Base-by-base conservation (phyloP, 2,797 vertebrate genomes). In the Perdix hodgsoniae region DNA sequence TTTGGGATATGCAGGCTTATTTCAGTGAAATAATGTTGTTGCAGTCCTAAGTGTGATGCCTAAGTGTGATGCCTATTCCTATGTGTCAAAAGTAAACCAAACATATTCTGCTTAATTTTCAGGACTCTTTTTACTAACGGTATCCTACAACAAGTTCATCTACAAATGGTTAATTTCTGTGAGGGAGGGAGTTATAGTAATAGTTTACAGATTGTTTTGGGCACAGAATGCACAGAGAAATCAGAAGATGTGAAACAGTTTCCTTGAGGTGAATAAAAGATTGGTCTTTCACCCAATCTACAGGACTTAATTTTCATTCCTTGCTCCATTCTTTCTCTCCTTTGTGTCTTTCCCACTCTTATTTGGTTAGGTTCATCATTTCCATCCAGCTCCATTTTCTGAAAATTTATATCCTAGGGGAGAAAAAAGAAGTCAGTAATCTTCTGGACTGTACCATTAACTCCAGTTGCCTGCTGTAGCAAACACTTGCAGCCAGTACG, bases 301-400 rank as follows among this genome's bases (percentile, higher is more conserved):
- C 49, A 50, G 5, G 1, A 67, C 40, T 81, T 78, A 12, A 5
- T 76, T 61, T 69, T 67, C 47, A 66, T 87, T 91, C 66, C 60
- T 88, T 81, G 39, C 37, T 89, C 27, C 50, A 89, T 85, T 67
- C 67, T 81, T 88, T 66, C 39, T 75, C 29, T 85, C 42, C 39
- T 81, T 66, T 57, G 3, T 6, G 22, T 91, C 75, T 93, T 94
- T 95, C 72, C 56, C 56, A 27, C 42, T 81, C 29, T 52, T 1
- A 0, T 78, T 90, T 94, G 92, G 56, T 87, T 71, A 60, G 33
- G 7, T 87, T 94, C 56, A 35, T 61, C 66, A 50, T 86, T 40
- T 94, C 60, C 64, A 19, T 78, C 86, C 86, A 82, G 70, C 71
- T 86, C 56, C 18, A 44, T 72, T 94, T 96, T 91, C 75, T 65